Percentiles rank a stretch among this genome's conserved stretches.
Evolutionary conservation across 2,888 invertebrate species (phyloP).

Genomic region (Drosophila cognata): DNA sequence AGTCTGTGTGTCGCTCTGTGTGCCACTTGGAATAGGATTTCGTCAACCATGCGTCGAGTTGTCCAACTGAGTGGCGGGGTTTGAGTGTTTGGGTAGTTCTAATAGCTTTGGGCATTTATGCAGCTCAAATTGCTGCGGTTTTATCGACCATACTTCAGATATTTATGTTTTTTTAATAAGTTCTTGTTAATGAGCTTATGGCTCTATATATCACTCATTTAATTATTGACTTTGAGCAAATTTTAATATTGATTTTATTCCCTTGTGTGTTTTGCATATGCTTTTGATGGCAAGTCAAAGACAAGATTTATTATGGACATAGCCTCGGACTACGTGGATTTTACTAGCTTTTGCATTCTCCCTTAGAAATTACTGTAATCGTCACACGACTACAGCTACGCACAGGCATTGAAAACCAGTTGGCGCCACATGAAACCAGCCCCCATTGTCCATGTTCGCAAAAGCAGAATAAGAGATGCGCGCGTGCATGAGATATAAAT

Average conservation of each 20-base stretch:
- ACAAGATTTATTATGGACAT: conserved; percentile 5
- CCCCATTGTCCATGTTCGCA: conserved; percentile 13
- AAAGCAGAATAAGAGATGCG: conserved; percentile 19
- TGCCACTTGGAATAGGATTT: not conserved
- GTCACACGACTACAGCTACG: conserved; percentile 10
- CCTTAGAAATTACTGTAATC: conserved; percentile 22
- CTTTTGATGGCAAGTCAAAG: conserved; percentile 36
- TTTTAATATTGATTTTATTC: not conserved
- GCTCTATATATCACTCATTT: not conserved
- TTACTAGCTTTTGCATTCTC: conserved; percentile 13
- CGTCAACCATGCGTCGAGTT: not conserved
- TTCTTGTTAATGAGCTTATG: not conserved
- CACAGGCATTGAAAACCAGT: conserved; percentile 22
- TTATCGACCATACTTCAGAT: not conserved
- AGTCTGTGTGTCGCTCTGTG: conserved; percentile 9
- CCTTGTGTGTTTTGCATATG: conserved; percentile 2
- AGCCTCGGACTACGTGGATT: conserved; percentile 9
- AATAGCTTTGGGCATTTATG: not conserved
- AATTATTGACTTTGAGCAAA: not conserved
- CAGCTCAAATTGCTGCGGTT: not conserved
- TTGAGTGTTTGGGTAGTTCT: not conserved
- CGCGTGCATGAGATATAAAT: conserved; percentile 9
- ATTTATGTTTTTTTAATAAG: not conserved
- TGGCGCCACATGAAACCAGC: conserved; percentile 38
- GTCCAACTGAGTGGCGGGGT: not conserved